Conservation (phyloP, 2,113 vertebrate genomes). For the Seriola quinqueradiata region DNA sequence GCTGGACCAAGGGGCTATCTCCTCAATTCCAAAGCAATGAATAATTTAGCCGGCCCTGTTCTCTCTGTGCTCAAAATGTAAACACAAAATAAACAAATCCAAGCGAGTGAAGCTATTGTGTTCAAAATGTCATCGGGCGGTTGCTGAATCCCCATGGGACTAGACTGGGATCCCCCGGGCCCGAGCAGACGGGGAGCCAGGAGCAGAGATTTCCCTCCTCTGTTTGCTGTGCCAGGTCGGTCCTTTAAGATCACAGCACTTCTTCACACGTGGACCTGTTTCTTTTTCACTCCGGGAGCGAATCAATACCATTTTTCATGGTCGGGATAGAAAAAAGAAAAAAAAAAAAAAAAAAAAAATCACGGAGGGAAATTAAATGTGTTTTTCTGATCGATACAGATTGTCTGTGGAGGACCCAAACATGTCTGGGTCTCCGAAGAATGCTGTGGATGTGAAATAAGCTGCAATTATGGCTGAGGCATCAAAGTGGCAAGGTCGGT, state of each 20-base stretch:
- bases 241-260: conserved; percentile 48
- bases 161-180: conserved; percentile 15
- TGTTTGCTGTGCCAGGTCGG: conserved; percentile 18
- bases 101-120: conserved; percentile 33
- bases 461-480: background rate
- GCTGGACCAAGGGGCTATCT: conserved; percentile 13
- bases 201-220: conserved; percentile 2
- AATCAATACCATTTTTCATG: conserved; percentile 55
- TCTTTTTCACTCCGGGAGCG: conserved; percentile 27
- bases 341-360: background rate
- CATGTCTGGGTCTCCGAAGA: conserved; percentile 4
- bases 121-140: conserved; percentile 27
- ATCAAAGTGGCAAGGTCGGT: conserved; percentile 23
- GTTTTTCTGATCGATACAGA: conserved; percentile 48
- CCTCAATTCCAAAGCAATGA: conserved; percentile 46
- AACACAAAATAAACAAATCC: conserved; percentile 50
- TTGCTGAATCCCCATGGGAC: conserved; percentile 23
- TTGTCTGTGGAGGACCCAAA: background rate
- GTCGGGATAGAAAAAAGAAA: conserved; percentile 14
- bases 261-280: conserved; percentile 11
- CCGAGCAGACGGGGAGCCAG: background rate
- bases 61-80: conserved; percentile 31
- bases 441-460: conserved; percentile 2
- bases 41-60: conserved; percentile 35
- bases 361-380: conserved; percentile 21